phyloP scores from a whole-genome alignment of 2,888 invertebrate species.

The Platynereis dumerilii region DNA sequence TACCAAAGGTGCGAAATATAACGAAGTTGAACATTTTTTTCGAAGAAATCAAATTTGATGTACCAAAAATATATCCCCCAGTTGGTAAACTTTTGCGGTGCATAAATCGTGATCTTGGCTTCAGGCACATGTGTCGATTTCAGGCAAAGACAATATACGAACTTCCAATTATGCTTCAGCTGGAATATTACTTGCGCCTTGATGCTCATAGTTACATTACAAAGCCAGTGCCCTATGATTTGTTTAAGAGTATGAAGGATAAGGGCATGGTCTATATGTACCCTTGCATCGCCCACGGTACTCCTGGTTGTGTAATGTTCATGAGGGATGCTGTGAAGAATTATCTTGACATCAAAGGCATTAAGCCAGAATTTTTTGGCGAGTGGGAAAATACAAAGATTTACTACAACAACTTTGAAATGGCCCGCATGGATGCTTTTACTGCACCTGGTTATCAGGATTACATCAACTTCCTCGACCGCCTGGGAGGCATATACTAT shows the following conservation, averaged over 20 bases:
- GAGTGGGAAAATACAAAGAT: too few species aligned
- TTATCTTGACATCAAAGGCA: too few species aligned
- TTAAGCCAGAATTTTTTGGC: too few species aligned
- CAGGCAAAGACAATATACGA: conserved; percentile 36
- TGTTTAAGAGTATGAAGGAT: conserved; percentile 34
- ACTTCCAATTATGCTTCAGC: conserved; percentile 29
- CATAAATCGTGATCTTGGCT: conserved; percentile 23
- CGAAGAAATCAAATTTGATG: conserved; percentile 28
- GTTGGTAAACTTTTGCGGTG: conserved; percentile 24
- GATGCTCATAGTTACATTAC: conserved; percentile 38
- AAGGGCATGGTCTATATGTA: too few species aligned
- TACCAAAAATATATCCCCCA: conserved; percentile 28
- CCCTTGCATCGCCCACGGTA: too few species aligned
- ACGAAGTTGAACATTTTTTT: conserved; percentile 29
- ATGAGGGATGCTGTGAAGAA: too few species aligned
- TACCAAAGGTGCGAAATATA: conserved; percentile 5
- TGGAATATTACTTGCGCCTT: conserved; percentile 39
- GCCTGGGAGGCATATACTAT: too few species aligned
- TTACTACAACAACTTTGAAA: too few species aligned
- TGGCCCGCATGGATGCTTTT: too few species aligned
- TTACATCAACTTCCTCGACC: too few species aligned
- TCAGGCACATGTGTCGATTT: conserved; percentile 42
- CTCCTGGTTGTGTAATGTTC: too few species aligned
- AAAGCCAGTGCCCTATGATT: conserved; percentile 32
- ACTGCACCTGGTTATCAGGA: too few species aligned